Evolutionary conservation across 2,113 vertebrate genomes (phyloP).

Genomic region (Pteronura brasiliensis): DNA sequence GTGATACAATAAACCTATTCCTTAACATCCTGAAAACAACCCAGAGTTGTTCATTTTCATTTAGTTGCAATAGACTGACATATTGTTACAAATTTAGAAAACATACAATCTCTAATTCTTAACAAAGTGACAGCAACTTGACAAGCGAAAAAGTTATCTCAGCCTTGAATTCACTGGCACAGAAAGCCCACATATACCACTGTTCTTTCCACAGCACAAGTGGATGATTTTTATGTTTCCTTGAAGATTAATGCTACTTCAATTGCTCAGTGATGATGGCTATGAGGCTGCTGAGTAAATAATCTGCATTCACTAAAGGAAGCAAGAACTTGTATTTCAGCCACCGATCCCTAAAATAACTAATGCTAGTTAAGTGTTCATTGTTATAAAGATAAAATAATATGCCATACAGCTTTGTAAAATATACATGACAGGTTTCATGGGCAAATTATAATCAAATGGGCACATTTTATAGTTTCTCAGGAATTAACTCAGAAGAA

Average conservation of each 20-base stretch:
- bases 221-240: constrained; percentile 13
- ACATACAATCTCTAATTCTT: constrained; percentile 32
- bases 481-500: constrained; percentile 38
- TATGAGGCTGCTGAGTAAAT: constrained; percentile 23
- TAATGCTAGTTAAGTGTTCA: neutral
- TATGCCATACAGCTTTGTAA: constrained; percentile 29
- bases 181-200: constrained; percentile 2
- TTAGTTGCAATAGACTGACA: constrained; percentile 39
- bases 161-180: constrained; percentile 30
- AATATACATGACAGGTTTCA: constrained; percentile 47
- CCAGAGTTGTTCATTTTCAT: constrained; percentile 42
- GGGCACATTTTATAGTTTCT: constrained; percentile 36
- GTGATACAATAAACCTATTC: neutral
- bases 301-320: neutral
- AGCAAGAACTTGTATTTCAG: neutral
- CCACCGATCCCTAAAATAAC: constrained; percentile 29
- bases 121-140: constrained; percentile 45
- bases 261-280: neutral
- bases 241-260: constrained; percentile 45
- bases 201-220: neutral
- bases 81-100: constrained; percentile 45
- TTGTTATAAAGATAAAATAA: constrained; percentile 21
- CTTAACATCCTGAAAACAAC: constrained; percentile 19
- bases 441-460: constrained; percentile 54
- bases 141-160: constrained; percentile 43